Conservation (phyloP, 2,797 vertebrate genomes). For the Pangasius larnaudii region DNA sequence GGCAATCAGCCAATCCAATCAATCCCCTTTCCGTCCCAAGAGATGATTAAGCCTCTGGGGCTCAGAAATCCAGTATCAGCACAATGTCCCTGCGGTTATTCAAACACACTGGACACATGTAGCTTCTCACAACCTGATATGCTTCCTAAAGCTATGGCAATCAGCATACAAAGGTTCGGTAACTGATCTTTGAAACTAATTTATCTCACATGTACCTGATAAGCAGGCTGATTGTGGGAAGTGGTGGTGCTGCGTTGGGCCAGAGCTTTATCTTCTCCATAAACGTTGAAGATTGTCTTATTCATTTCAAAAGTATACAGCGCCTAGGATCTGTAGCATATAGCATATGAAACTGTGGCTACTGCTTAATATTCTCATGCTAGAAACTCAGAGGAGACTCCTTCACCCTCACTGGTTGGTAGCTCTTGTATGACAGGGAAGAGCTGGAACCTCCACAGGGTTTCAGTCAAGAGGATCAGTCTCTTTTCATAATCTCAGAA, state of each 20-base stretch:
- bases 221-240: not conserved
- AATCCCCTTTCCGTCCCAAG: not conserved
- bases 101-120: not conserved
- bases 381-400: not conserved
- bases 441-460: not conserved
- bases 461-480: not conserved
- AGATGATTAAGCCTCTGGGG: not conserved
- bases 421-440: not conserved
- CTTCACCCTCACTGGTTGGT: not conserved
- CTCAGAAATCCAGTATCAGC: not conserved
- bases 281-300: not conserved
- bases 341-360: not conserved
- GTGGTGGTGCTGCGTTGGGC: not conserved
- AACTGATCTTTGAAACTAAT: slow-evolving; percentile 37
- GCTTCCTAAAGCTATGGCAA: not conserved
- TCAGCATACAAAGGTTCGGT: slow-evolving; percentile 28
- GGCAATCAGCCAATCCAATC: not conserved
- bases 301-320: not conserved
- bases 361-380: not conserved
- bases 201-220: slow-evolving; percentile 34
- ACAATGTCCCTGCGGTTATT: not conserved
- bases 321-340: not conserved
- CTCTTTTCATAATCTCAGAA: not conserved
- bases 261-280: slow-evolving; percentile 10
- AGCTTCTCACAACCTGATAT: not conserved